Conservation (phyloP, 1,140 invertebrate species). For the Lordiphosa stackelbergi region DNA sequence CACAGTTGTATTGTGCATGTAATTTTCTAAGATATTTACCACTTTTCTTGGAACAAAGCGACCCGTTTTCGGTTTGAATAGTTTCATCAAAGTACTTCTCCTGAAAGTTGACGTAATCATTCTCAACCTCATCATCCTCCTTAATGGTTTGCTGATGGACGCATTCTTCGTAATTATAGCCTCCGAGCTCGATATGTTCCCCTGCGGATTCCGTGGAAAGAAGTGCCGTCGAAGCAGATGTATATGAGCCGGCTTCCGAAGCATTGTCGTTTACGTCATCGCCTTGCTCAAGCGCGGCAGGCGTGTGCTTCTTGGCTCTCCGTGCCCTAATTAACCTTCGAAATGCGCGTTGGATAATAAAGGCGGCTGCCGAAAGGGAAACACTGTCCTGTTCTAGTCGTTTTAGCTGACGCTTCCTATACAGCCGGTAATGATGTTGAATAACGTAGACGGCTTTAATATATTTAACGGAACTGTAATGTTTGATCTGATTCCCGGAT, state of each 20-base stretch:
- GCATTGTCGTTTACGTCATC: conserved; percentile 59
- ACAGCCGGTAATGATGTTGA: conserved; percentile 42
- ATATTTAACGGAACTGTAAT: conserved; percentile 30
- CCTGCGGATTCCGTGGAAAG: conserved; percentile 57
- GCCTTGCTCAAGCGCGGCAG: conserved; percentile 25
- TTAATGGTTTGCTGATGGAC: conserved; percentile 59
- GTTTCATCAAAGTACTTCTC: conserved; percentile 22
- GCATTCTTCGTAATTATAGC: conserved; percentile 38
- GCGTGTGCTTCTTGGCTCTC: conserved; percentile 21
- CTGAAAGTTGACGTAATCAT: conserved; percentile 32
- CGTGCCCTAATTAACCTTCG: conserved; percentile 35
- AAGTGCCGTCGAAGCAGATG: conserved; percentile 62
- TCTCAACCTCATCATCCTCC: conserved; percentile 61
- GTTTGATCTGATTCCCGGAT: not conserved
- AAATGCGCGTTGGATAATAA: conserved; percentile 64
- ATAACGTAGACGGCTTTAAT: conserved; percentile 44
- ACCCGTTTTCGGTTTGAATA: conserved; percentile 30
- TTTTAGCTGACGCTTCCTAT: conserved; percentile 24
- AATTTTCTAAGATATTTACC: conserved; percentile 39
- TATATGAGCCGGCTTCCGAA: conserved; percentile 63
- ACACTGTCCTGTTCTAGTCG: conserved; percentile 18
- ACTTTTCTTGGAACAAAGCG: conserved; percentile 22
- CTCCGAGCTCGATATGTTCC: conserved; percentile 41
- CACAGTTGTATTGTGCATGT: too few relatives aligned
- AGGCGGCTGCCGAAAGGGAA: conserved; percentile 48